Evolutionary conservation across 2,888 invertebrate genomes (phyloP).

Genomic region (Leptogaster cylindrica): DNA sequence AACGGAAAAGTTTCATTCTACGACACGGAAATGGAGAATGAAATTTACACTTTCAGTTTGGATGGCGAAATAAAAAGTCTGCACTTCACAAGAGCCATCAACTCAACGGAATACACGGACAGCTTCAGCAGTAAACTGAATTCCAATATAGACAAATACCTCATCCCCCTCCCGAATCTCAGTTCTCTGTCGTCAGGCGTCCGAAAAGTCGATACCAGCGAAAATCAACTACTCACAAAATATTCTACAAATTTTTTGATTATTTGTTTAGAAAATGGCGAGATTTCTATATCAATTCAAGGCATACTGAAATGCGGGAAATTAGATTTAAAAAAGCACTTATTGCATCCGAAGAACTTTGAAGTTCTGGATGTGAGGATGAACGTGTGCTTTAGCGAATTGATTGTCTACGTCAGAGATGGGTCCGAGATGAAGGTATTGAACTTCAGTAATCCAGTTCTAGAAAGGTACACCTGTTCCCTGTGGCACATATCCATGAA

Average conservation of each 20-base stretch:
- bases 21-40: conserved; percentile 85
- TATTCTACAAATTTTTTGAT: conserved; percentile 77
- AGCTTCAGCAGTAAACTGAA: conserved; percentile 53
- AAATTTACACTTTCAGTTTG: conserved; percentile 71
- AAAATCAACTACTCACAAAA: conserved; percentile 65
- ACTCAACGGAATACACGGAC: conserved; percentile 52
- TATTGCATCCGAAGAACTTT: conserved; percentile 66
- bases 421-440: conserved; percentile 69
- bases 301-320: conserved; percentile 83
- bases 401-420: conserved; percentile 71
- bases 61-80: conserved; percentile 74
- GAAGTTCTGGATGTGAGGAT: conserved; percentile 71
- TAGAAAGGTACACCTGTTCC: conserved; percentile 57
- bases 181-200: conserved; percentile 65
- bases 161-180: conserved; percentile 67
- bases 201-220: conserved; percentile 64
- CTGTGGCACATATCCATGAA: conserved; percentile 70
- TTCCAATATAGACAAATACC: conserved; percentile 65
- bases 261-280: conserved; percentile 77
- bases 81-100: conserved; percentile 69
- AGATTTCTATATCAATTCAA: conserved; percentile 77
- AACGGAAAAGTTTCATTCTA: conserved; percentile 75
- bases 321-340: conserved; percentile 67
- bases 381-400: conserved; percentile 73
- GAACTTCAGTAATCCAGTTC: conserved; percentile 57